Base-by-base conservation (phyloP, 2,888 invertebrate genomes). In the Xestia rhomboidea region DNA sequence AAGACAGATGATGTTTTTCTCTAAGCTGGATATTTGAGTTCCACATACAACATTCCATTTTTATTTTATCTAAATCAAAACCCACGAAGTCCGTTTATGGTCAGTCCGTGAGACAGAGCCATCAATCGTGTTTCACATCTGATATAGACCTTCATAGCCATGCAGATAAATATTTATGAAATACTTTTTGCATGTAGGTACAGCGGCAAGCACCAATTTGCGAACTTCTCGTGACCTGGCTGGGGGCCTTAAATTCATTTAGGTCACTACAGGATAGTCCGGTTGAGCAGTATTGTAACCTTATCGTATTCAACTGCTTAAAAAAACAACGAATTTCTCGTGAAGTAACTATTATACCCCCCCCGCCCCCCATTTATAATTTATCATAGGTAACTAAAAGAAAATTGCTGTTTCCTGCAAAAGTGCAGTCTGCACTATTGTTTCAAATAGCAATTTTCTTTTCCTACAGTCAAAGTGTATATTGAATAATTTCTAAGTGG, bases 131-230 rank as follows among this genome's bases (percentile, higher is more conserved):
- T 73, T 80, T 62, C 30, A 73, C 81, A 85, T 89, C 85, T 89
- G 90, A 91, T 87, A 86, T 86, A 88, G 87, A 83, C 82, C 81
- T 86, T 87, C 86, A 89, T 84, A 82, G 78, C 64, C 41, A 64
- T 63, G 73, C 88, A 86, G 81, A 90, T 91, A 90, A 89, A 93
- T 92, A 92, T 91, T 89, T 88, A 91, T 88, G 87, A 80, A 83
- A 83, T 73, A 79, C 69, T 83, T 87, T 86, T 87, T 89, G 79
- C 79, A 77, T 83, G 49, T 41, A 41, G 34, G 62, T 64, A 64
- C 64, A 64, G 41, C 10, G 10, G 4, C 15, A n/a, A 41, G 38
- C 63, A 63, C 8, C 64, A 41, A 24, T n/a, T n/a, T n/a, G n/a
- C 18, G 18, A 18, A 60, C 18, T 60, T 60, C 21, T 10, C 21